A percentile compares a stretch with the other conserved stretches of the same genome.
These are phyloP conservation scores for Lymantria dispar DNA, from an alignment of 2,888 invertebrate species.

Conservation along the genomic window DNA sequence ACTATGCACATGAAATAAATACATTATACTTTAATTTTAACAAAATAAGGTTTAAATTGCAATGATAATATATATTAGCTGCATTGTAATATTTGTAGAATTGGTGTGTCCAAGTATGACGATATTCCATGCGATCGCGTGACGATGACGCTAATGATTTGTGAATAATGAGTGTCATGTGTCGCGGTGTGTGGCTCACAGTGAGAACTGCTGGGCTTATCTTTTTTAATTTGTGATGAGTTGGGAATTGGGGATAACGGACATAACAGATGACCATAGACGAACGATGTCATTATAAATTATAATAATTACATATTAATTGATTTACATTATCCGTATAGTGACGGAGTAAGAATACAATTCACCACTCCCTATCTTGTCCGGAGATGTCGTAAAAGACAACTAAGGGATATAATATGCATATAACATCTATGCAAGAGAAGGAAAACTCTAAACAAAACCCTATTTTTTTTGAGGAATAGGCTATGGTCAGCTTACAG, in stretches of 20 bases:
- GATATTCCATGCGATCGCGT: constrained; percentile 66
- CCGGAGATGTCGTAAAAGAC: too few relatives aligned
- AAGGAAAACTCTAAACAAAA: too few relatives aligned
- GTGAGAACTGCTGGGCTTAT: constrained; percentile 42
- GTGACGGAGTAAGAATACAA: too few relatives aligned
- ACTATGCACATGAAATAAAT: not conserved
- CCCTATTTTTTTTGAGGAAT: too few relatives aligned
- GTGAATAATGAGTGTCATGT: constrained; percentile 64
- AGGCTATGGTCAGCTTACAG: too few relatives aligned
- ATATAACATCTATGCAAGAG: too few relatives aligned
- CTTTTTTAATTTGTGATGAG: constrained; percentile 18
- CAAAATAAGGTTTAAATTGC: constrained; percentile 20
- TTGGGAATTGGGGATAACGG: constrained; percentile 11
- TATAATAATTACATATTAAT: too few relatives aligned
- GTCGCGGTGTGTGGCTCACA: constrained; percentile 43
- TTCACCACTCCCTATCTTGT: too few relatives aligned
- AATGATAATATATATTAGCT: constrained; percentile 1
- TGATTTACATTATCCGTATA: too few relatives aligned
- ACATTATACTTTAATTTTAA: not conserved
- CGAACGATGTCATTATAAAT: too few relatives aligned
- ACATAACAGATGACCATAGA: constrained; percentile 1
- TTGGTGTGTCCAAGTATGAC: constrained; percentile 56
- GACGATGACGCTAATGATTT: constrained; percentile 66
- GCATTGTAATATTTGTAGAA: constrained; percentile 18
- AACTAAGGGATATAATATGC: too few relatives aligned